Percentiles rank a stretch among this genome's conserved stretches.
Conservation (phyloP, 2,797 vertebrate genomes). For the Enteromius fasciolatus region DNA sequence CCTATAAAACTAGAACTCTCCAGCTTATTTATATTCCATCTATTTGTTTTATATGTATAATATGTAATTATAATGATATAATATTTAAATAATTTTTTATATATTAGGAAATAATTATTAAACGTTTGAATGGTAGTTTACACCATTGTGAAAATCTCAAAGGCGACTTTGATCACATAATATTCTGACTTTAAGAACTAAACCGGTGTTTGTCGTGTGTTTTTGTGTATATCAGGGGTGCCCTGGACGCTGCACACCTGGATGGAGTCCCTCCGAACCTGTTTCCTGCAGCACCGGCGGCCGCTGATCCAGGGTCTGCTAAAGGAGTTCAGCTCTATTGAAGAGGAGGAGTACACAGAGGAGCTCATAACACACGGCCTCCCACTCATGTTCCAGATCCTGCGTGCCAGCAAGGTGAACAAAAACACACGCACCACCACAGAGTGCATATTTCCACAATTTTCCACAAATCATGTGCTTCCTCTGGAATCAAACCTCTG, state of each 20-base stretch:
- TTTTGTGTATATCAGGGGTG: slow-evolving; percentile 77
- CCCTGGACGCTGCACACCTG: slow-evolving; percentile 96
- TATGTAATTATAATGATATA: too few species aligned
- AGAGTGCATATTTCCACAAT: slow-evolving; percentile 6
- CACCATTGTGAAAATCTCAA: neutral
- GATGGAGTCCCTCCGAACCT: slow-evolving; percentile 92
- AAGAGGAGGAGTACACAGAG: slow-evolving; percentile 95
- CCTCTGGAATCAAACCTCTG: neutral
- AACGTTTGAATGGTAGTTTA: neutral
- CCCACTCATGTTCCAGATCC: slow-evolving; percentile 96
- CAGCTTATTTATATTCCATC: neutral
- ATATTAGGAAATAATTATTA: too few species aligned
- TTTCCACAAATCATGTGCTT: slow-evolving; percentile 5
- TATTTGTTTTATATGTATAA: neutral
- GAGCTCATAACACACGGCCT: slow-evolving; percentile 93
- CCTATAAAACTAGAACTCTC: neutral
- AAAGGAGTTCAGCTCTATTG: slow-evolving; percentile 96
- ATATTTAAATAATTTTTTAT: too few species aligned
- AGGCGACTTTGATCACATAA: neutral
- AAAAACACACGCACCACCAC: neutral
- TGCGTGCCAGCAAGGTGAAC: slow-evolving; percentile 93
- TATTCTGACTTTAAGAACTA: neutral
- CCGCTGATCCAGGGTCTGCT: slow-evolving; percentile 94
- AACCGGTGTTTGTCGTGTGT: slow-evolving; percentile 6
- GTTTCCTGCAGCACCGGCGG: slow-evolving; percentile 92